These are phyloP conservation scores for Scaptomyza caliginosa DNA, from an alignment of 2,888 invertebrate genomes.

Conservation along the genomic window DNA sequence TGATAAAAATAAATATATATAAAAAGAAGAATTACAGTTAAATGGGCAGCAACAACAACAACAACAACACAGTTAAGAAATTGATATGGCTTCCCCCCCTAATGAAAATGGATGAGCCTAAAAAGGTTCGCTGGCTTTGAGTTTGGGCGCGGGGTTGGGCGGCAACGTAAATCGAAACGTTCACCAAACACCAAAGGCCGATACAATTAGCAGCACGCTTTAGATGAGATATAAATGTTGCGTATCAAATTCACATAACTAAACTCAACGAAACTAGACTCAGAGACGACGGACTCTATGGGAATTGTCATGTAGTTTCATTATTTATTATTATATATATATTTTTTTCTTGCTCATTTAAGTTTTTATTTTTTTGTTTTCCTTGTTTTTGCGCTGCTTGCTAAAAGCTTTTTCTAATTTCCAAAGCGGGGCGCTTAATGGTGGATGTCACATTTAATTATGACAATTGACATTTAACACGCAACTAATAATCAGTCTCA, in stretches of 20 bases:
- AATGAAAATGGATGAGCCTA: slow-evolving; percentile 52
- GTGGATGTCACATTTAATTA: slow-evolving; percentile 66
- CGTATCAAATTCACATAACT: slow-evolving; percentile 20
- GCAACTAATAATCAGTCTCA: slow-evolving; percentile 60
- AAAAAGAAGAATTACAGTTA: slow-evolving; percentile 14
- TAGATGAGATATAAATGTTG: slow-evolving; percentile 64
- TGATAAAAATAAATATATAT: slow-evolving; percentile 58
- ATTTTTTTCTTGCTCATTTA: slow-evolving; percentile 13
- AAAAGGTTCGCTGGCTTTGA: slow-evolving; percentile 15
- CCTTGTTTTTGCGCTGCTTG: slow-evolving; percentile 11
- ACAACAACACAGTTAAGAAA: slow-evolving; percentile 43
- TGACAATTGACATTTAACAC: slow-evolving; percentile 72
- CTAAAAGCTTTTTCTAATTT: slow-evolving; percentile 77
- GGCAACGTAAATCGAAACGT: slow-evolving; percentile 46
- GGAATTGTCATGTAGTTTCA: slow-evolving; percentile 34
- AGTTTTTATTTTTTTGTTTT: too few species aligned
- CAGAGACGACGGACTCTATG: slow-evolving; percentile 10
- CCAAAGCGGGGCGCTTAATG: slow-evolving; percentile 30
- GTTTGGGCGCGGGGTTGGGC: too few species aligned
- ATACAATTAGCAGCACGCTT: slow-evolving; percentile 69
- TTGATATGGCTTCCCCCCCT: slow-evolving; percentile 45
- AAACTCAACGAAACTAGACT: slow-evolving; percentile 14
- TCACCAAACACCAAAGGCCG: slow-evolving; percentile 45
- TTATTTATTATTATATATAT: slow-evolving; percentile 8
- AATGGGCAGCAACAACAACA: slow-evolving; percentile 11